phyloP scores from a whole-genome alignment of 2,888 invertebrate genomes.

The Notodonta ziczac region DNA sequence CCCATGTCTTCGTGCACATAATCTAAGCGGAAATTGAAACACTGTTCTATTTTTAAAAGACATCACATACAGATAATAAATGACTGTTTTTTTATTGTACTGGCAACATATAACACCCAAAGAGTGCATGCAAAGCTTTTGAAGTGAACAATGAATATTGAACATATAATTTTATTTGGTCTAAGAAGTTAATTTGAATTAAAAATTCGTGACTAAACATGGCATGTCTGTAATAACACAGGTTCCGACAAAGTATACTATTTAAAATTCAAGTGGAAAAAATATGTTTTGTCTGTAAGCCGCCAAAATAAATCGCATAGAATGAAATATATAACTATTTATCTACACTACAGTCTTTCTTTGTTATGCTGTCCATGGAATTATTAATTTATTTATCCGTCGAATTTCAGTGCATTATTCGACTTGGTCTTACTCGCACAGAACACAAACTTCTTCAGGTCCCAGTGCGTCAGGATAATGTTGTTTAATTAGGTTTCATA shows the following conservation, averaged over 20 bases:
- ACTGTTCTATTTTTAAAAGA: conserved; percentile 20
- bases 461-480: no score
- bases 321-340: neutral
- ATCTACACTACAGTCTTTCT: no score
- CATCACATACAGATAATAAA: conserved; percentile 21
- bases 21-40: conserved; percentile 37
- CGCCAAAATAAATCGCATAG: neutral
- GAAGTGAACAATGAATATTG: conserved; percentile 45
- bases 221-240: conserved; percentile 5
- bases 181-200: conserved; percentile 55
- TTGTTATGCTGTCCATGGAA: no score
- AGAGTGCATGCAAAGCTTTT: conserved; percentile 61
- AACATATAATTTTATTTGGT: conserved; percentile 29
- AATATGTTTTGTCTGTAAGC: conserved; percentile 7
- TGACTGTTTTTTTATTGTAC: conserved; percentile 26
- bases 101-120: conserved; percentile 51
- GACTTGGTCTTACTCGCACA: no score
- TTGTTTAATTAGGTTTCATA: no score
- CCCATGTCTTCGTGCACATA: conserved; percentile 42
- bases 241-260: conserved; percentile 17
- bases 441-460: no score
- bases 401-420: no score
- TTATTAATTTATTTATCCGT: no score
- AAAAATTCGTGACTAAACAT: conserved; percentile 36
- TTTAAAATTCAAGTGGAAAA: conserved; percentile 8